Base-by-base conservation (phyloP, 2,888 invertebrate genomes). In the Myathropa florea region DNA sequence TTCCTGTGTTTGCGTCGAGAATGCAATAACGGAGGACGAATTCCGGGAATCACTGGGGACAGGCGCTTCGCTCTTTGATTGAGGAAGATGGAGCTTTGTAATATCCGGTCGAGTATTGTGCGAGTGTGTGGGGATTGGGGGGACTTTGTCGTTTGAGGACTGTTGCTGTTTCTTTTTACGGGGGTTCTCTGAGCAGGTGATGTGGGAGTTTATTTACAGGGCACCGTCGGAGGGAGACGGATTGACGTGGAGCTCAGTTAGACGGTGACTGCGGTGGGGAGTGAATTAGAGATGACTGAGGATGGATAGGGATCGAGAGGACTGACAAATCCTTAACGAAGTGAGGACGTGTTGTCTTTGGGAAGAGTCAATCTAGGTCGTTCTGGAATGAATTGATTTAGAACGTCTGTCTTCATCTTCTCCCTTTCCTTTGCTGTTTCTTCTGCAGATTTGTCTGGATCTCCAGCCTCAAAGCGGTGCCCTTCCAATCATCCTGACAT, bases 11-110 rank as follows among this genome's bases (percentile, higher is more conserved):
- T 83, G 67, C 67, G 18, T 26, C 23, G 68, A 68, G 77, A 81
- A 85, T 78, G 85, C 81, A 85, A 81, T 85, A 85, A 81, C 81
- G 68, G 77, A 64, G 72, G 55, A 73, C 39, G 39, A 81, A 80
- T 76, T 84, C 67, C 83, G 6, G 46, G 71, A 85, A 68, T 81
- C 85, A 72, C 77, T 81, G 77, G 85, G 85, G 85, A 85, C 81
- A 64, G 68, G 36, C 36, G 57, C 61, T 26, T 60, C 61, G 57
- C 60, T 53, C 7, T 61, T 65, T 85, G 81, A 85, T 81, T 85
- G 68, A 85, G 63, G 73, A 70, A 77, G 73, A 70, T 65, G 81
- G 70, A 77, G 77, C 73, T 73, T 78, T 77, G 81, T 70, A 85
- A 81, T 81, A 81, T 81, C 85, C 73, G 81, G 77, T 24, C 21